Percentiles rank a stretch among this genome's conserved stretches.
Conservation (phyloP, 2,113 vertebrate species). For the Emydocephalus ijimae region DNA sequence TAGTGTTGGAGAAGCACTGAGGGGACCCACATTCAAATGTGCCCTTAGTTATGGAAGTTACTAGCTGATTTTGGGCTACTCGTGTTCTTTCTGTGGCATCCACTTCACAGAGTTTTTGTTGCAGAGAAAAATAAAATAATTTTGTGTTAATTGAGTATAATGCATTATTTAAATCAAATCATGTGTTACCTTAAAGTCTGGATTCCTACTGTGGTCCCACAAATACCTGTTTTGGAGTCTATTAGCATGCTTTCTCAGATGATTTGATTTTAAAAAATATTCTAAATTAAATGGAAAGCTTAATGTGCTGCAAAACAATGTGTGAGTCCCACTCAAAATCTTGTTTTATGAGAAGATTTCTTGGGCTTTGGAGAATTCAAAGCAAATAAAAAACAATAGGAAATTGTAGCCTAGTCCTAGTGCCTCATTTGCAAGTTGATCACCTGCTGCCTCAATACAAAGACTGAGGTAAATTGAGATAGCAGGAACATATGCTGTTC, state of each 20-base stretch:
- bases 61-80: neutral
- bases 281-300: neutral
- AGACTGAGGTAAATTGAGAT: no score
- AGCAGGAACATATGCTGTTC: no score
- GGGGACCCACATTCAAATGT: neutral
- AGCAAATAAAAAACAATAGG: no score
- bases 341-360: no score
- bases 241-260: neutral
- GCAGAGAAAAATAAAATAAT: neutral
- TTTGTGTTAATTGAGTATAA: neutral
- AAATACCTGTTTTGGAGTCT: neutral
- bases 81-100: neutral
- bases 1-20: neutral
- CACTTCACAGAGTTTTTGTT: neutral
- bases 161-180: neutral
- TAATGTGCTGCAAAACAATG: neutral
- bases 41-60: neutral
- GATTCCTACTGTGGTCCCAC: neutral
- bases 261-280: neutral
- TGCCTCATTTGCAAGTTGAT: no score
- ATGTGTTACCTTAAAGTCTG: neutral
- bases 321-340: no score
- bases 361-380: no score
- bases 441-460: no score
- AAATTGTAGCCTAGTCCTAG: no score